These are phyloP conservation scores for Agrypnus murinus DNA, from an alignment of 2,888 invertebrate species.

Conservation along the genomic window DNA sequence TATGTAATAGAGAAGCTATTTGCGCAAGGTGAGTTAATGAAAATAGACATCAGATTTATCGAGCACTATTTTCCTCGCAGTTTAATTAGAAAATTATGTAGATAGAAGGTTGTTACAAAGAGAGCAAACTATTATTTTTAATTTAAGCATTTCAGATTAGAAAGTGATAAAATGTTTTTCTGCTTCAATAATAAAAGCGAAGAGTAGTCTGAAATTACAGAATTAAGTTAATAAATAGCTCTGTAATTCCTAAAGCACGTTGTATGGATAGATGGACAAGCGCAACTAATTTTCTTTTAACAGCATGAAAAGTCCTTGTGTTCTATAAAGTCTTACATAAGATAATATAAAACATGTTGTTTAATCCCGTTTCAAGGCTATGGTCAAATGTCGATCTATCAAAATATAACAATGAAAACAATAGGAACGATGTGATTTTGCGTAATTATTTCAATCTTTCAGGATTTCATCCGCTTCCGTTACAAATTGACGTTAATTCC, in stretches of 20 bases:
- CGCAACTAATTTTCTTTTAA: constrained; percentile 15
- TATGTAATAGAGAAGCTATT: background rate
- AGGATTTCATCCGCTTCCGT: constrained; percentile 22
- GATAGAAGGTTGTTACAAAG: no score
- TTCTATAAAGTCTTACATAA: constrained; percentile 23
- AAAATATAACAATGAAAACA: constrained; percentile 23
- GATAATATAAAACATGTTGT: constrained; percentile 11
- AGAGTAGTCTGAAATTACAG: no score
- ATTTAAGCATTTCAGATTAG: no score
- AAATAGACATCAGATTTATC: background rate
- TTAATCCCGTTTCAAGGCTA: constrained; percentile 22
- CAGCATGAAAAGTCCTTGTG: constrained; percentile 21
- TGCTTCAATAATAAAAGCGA: no score
- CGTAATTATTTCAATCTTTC: constrained; percentile 11
- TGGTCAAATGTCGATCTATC: constrained; percentile 25
- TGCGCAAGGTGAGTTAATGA: background rate
- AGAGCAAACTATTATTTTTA: no score
- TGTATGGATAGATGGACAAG: no score
- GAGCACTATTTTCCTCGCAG: background rate
- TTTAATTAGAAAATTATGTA: no score
- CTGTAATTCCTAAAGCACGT: background rate
- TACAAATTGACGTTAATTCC: constrained; percentile 16
- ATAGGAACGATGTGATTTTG: constrained; percentile 10
- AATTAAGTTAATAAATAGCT: no score
- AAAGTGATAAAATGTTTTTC: no score